phyloP scores from a whole-genome alignment of 2,113 vertebrate genomes.

The human (Homo sapiens) region GRCh38 chr3:171454001-171454500 shows the following conservation, averaged over 20 bases:
- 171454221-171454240: background rate
- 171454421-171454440: background rate
- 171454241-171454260: background rate
- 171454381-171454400: background rate
- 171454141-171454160: conserved; percentile 40
- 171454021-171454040: conserved; percentile 58
- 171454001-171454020: conserved; percentile 61
- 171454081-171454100: conserved; percentile 16
- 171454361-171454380: background rate
- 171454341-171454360: background rate
- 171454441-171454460: conserved; percentile 54
- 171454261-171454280: background rate
- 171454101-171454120: conserved; percentile 35
- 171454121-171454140: background rate
- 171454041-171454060: conserved; percentile 53
- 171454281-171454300: background rate
- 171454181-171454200: background rate
- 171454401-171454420: background rate
- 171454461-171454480: conserved; percentile 23
- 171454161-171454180: background rate
- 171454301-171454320: background rate
- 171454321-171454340: background rate
- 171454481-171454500: conserved; percentile 49
- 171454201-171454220: background rate
- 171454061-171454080: background rate